Conservation (phyloP, 2,113 vertebrate species). For the Platichthys flesus region DNA sequence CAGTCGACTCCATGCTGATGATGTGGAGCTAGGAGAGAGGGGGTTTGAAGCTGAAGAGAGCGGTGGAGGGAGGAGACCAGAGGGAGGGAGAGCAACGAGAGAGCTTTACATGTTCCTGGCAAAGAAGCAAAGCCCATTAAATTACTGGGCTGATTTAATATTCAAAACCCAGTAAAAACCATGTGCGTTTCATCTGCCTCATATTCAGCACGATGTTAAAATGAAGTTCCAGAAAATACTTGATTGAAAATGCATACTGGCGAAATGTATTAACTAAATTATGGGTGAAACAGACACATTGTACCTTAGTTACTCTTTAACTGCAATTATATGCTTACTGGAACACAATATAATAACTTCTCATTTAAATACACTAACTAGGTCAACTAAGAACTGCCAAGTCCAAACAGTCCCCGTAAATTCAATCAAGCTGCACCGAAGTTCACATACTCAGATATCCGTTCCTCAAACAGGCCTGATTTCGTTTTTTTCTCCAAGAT, state of each 20-base stretch:
- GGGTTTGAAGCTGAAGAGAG: slow-evolving; percentile 20
- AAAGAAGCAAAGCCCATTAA: slow-evolving; percentile 21
- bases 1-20: slow-evolving; percentile 46
- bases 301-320: background rate
- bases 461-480: no score
- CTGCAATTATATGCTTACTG: background rate
- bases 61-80: background rate
- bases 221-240: background rate
- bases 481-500: no score
- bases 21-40: slow-evolving; percentile 47
- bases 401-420: background rate
- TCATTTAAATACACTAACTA: no score
- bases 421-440: background rate
- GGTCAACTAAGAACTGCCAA: no score
- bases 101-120: slow-evolving; percentile 21
- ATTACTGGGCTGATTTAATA: slow-evolving; percentile 5
- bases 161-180: slow-evolving; percentile 10
- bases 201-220: background rate
- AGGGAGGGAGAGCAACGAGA: background rate
- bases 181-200: background rate
- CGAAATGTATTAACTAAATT: background rate
- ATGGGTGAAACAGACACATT: background rate
- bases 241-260: slow-evolving; percentile 1
- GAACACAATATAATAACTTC: background rate
- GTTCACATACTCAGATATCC: no score